Base-by-base conservation (phyloP, 2,797 vertebrate species). In the Micropoecilia bifurca region DNA sequence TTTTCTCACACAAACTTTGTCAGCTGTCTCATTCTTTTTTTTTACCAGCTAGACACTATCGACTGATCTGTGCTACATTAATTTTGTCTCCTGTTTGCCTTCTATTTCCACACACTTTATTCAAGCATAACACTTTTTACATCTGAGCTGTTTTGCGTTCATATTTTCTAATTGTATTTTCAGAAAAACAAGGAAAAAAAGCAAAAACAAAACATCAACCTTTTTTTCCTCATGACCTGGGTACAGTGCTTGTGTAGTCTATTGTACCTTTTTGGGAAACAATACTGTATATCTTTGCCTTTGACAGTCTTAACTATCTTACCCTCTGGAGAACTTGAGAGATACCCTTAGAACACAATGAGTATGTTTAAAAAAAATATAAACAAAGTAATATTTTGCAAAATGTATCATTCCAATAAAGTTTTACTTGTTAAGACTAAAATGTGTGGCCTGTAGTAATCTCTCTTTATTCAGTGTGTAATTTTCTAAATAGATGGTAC, bases 331-430 rank as follows among this genome's bases (percentile, higher is more conserved):
- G 94, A 96, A 96, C 95, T 96, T 96, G 95, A 96, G 94, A 90
- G 95, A 95, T 94, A 95, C 93, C 95, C 94, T 95, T 96, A 96
- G 95, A 94, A 95, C 94, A 96, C 95, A 96, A 95, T 91, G 92
- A 95, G 91, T 96, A 96, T 96, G 95, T 95, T 94, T 82, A 93
- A 93, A 94, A 93, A 90, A 90, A 80, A 88, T 92, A 95, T 93
- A 94, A 93, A 96, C 94, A 96, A 96, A 96, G 93, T 96, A 96
- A 96, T 96, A 96, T 96, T 96, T 96, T 96, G 95, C 96, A 96
- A 96, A 95, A 96, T 96, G 95, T 96, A 96, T 96, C 96, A 96
- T 96, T 96, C 96, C 96, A 96, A 96, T 96, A 96, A 96, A 96
- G 95, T 96, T 96, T 96, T 96, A 96, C 95, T 96, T 96, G 95